A percentile compares a stretch with the other conserved stretches of the same genome.
phyloP scores from a whole-genome alignment of 2,113 vertebrate genomes.

The Scatophagus argus region DNA sequence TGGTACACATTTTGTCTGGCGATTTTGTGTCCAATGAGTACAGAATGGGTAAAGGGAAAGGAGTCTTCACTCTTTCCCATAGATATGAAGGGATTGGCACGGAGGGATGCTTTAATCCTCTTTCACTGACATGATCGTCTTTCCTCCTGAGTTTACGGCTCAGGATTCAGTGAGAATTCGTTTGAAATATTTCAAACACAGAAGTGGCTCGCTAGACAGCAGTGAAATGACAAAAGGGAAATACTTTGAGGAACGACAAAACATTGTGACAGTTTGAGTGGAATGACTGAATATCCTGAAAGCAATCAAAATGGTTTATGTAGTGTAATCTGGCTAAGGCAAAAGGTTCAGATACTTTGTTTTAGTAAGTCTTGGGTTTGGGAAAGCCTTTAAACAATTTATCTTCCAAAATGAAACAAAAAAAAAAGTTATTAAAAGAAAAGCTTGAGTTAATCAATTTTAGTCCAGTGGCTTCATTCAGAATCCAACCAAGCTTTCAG shows the following conservation, averaged over 20 bases:
- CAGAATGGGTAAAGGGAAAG: neutral
- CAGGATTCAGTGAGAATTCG: conserved; percentile 43
- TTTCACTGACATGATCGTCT: conserved; percentile 31
- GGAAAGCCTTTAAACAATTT: conserved; percentile 3
- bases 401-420: neutral
- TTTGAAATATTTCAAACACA: conserved; percentile 36
- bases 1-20: neutral
- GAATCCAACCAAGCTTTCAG: conserved; percentile 8
- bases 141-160: conserved; percentile 44
- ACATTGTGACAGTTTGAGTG: conserved; percentile 22
- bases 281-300: conserved; percentile 11
- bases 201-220: neutral
- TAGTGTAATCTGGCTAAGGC: neutral
- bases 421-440: conserved; percentile 7
- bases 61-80: neutral
- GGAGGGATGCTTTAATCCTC: conserved; percentile 36
- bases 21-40: neutral
- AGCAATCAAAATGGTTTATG: neutral
- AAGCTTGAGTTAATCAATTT: conserved; percentile 29
- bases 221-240: conserved; percentile 27
- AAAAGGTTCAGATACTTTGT: neutral
- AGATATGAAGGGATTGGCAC: neutral
- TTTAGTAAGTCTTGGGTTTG: conserved; percentile 2
- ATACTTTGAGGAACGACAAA: neutral
- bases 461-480: neutral